Evolutionary conservation across 2,113 vertebrate species (phyloP), one percentile per base, ranked within the genome.

Genomic region (Narcine bancroftii): DNA sequence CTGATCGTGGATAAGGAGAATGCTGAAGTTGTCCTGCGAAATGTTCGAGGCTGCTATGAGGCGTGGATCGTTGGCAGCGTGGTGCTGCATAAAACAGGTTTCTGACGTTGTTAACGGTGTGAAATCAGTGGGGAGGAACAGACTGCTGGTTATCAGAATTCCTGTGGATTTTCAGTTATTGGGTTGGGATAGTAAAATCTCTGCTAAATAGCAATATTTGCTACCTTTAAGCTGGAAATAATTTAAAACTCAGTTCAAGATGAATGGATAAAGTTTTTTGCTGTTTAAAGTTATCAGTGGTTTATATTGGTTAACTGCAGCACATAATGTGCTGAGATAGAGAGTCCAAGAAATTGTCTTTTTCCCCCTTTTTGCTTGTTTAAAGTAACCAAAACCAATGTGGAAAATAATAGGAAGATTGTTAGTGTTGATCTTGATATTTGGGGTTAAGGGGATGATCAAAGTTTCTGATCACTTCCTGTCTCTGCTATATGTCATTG

Each of bases 61-160:
- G 97, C 97, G 87, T 99, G 98, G 98, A 92, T 97, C 45, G 96
- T 99, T 0, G 98, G 99, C 10, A 96, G 94, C 0, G 95, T 99
- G 81, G 93, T 96, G 0, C 93, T 93, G 0, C 94, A 94, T 73
- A 95, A 95, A 0, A 94, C 96, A 93, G 98, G 99, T 99, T 69
- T 94, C 69, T 66, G 69, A 50, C 47, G 2, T 33, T 42, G 26
- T 60, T 87, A 26, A 60, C 1, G 19, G 0, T 56, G 69, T 50
- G 50, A 36, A 60, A 15, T 10, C 21, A 6, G 24, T 17, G 24
- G 53, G 50, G 56, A 60, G 53, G 50, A 19, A 33, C 56, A 87
- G 53, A n/a, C 50, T 87, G 81, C 17, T 17, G 56, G n/a, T 36
- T 36, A 60, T 56, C 9, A 24, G 33, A 60, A n/a, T 36, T 36